Base-by-base conservation (phyloP, 2,888 invertebrate genomes). In the Hypena proboscidalis region DNA sequence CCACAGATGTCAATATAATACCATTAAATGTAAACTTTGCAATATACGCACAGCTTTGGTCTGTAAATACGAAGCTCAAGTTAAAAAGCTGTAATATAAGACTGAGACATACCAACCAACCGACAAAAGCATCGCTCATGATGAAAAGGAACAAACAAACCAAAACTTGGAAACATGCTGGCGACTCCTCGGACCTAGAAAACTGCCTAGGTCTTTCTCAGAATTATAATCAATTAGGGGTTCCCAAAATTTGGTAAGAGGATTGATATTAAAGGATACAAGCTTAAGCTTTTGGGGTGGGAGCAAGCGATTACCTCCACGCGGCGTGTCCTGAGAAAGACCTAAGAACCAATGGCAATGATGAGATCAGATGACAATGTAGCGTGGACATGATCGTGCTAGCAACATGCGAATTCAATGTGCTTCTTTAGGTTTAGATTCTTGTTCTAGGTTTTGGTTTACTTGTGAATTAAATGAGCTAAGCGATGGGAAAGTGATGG, bases 151-250 rank as follows among this genome's bases (percentile, higher is more conserved):
- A 81, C 79, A 72, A 80, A 78, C 64, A 81, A 90, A 89, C 88
- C 90, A 89, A 90, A 88, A 87, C 81, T 90, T 88, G 90, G 88
- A 90, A 88, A 90, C 90, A 89, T 88, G 90, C 90, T 80, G 83
- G 70, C 71, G 80, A 82, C 83, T 85, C 84, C 83, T 77, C 76
- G 74, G 90, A 90, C 90, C 90, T 88, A 90, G 89, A 86, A 80
- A 83, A 80, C 54, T 60, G 74, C 89, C 88, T 86, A 90, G 90
- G 90, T 79, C 90, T 90, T 90, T 90, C 90, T 90, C 90, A 90
- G 90, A 89, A 79, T 82, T 52, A 65, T 49, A 55, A 41, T 42
- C 21, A 43, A 49, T 43, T 27, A 11, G 19, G 1, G 6, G 83
- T 86, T 86, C 86, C 85, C 87, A 85, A 86, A 85, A 77, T 88